These are phyloP conservation scores for Nesoenas mayeri DNA, from an alignment of 2,113 vertebrate genomes.

Conservation along the genomic window DNA sequence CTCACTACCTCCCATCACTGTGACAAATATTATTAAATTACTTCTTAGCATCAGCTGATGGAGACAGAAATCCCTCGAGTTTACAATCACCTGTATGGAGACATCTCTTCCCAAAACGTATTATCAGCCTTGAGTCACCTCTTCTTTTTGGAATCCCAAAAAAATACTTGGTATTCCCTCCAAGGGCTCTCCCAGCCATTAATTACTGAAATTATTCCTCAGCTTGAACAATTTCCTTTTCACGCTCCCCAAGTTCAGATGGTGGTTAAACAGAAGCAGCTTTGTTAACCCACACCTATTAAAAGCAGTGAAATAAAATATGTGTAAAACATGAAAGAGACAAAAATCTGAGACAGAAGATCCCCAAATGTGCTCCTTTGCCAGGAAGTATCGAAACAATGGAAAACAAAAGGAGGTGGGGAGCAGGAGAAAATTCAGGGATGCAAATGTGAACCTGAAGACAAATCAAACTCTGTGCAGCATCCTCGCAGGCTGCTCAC, in stretches of 20 bases:
- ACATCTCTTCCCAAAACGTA: not conserved
- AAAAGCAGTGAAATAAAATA: constrained; percentile 1
- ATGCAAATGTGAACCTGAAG: not conserved
- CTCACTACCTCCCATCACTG: not conserved
- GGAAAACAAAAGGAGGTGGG: not conserved
- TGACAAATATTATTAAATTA: not conserved
- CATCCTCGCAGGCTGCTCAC: not conserved
- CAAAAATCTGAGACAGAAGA: not conserved
- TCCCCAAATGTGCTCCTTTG: not conserved
- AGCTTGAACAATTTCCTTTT: constrained; percentile 16
- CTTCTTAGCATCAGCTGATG: not conserved
- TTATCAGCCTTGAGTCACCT: not conserved
- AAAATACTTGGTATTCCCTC: not conserved
- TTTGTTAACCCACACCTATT: not conserved
- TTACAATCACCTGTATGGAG: not conserved
- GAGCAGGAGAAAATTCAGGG: not conserved
- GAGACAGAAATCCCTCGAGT: not conserved
- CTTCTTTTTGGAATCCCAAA: not conserved
- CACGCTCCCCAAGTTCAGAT: not conserved
- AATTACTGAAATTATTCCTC: not conserved
- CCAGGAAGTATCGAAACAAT: not conserved
- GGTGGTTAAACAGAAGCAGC: constrained; percentile 47
- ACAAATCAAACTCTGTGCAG: not conserved
- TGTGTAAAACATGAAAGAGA: not conserved
- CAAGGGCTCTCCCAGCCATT: not conserved